A percentile compares a stretch with the other conserved stretches of the same genome.
These are phyloP conservation scores for Leptothorax acervorum DNA, from an alignment of 2,888 invertebrate species.

Conservation along the genomic window DNA sequence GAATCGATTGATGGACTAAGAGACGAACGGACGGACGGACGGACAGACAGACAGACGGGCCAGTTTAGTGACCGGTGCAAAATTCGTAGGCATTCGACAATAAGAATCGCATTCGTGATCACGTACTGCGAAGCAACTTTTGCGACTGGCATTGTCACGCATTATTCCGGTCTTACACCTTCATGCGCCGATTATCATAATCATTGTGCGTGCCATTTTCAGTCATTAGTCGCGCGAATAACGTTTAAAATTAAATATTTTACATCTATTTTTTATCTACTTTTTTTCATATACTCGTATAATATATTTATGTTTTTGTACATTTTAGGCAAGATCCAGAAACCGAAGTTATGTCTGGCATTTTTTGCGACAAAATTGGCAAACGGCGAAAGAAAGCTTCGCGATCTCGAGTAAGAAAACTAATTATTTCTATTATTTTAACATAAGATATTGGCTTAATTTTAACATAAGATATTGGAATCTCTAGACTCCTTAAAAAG, in stretches of 20 bases:
- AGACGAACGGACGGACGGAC: conserved; percentile 63
- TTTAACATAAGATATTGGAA: not conserved
- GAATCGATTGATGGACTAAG: conserved; percentile 56
- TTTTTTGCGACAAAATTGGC: conserved; percentile 41
- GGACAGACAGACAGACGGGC: conserved; percentile 64
- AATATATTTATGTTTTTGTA: not conserved
- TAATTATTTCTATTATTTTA: not conserved
- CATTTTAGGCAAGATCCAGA: conserved; percentile 39
- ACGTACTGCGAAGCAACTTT: conserved; percentile 54
- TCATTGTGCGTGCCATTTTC: conserved; percentile 28
- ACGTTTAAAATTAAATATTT: not conserved
- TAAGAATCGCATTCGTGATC: conserved; percentile 51
- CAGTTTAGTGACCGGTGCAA: conserved; percentile 66
- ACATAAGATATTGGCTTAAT: not conserved
- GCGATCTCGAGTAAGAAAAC: conserved; percentile 50
- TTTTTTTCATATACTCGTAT: not conserved
- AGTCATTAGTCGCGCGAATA: conserved; percentile 1
- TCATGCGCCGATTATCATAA: conserved; percentile 24
- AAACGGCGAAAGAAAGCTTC: not conserved
- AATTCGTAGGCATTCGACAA: conserved; percentile 55
- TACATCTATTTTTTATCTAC: not conserved
- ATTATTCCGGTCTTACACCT: conserved; percentile 50
- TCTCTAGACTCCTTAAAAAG: not conserved
- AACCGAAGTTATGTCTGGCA: not conserved
- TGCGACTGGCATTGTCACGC: conserved; percentile 32